A percentile compares a stretch with the other conserved stretches of the same genome.
Conservation (phyloP, 2,113 vertebrate species). For the Verasper variegatus region DNA sequence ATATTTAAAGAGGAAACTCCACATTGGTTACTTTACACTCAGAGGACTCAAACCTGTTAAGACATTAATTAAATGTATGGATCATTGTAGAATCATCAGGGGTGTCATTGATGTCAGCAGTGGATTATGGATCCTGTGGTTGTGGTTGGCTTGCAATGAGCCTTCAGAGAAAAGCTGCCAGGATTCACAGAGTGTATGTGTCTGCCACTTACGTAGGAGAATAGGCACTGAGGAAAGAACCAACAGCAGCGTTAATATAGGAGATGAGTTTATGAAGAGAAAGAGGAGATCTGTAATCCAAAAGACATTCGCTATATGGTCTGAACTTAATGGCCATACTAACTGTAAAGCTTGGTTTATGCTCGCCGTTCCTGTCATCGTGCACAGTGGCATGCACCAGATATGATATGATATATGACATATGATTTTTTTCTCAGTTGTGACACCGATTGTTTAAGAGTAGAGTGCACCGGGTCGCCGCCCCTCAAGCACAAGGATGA, state of each 20-base stretch:
- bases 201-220: background rate
- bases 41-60: conserved; percentile 9
- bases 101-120: conserved; percentile 46
- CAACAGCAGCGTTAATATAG: background rate
- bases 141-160: conserved; percentile 43
- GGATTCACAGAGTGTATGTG: conserved; percentile 25
- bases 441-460: background rate
- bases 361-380: background rate
- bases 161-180: conserved; percentile 19
- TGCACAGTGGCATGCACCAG: no score
- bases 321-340: background rate
- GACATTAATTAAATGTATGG: conserved; percentile 57
- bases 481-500: background rate
- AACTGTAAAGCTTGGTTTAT: background rate
- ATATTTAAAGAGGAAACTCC: conserved; percentile 32
- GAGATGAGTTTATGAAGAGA: background rate
- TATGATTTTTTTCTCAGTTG: no score
- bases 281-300: background rate
- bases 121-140: conserved; percentile 50
- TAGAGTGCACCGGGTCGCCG: background rate
- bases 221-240: conserved; percentile 7
- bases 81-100: conserved; percentile 61
- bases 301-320: background rate
- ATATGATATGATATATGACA: no score
- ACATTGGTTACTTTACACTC: conserved; percentile 20